These are phyloP conservation scores for Drosophila rufa DNA, from an alignment of 1,140 invertebrate species.

Conservation along the genomic window DNA sequence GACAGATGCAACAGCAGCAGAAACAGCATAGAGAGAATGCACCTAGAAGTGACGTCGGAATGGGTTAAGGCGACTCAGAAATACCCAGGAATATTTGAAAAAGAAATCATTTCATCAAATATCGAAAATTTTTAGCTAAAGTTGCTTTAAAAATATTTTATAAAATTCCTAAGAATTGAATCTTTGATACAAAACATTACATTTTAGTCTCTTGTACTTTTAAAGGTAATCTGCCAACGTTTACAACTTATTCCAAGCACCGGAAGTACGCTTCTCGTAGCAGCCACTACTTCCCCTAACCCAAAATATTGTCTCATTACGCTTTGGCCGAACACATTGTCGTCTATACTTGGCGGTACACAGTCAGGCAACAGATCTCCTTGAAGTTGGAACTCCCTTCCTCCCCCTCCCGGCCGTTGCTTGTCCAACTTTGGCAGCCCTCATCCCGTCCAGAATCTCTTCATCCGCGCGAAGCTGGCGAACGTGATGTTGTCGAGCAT, in stretches of 20 bases:
- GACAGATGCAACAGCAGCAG: slow-evolving; percentile 11
- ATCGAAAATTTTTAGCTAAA: too few species aligned
- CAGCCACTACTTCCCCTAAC: background rate
- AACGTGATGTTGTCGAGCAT: slow-evolving; percentile 76
- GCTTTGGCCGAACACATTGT: slow-evolving; percentile 65
- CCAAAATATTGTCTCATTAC: slow-evolving; percentile 73
- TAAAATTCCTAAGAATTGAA: too few species aligned
- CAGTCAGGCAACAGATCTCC: slow-evolving; percentile 19
- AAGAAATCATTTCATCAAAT: too few species aligned
- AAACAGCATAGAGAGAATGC: slow-evolving; percentile 1
- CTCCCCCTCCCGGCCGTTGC: background rate
- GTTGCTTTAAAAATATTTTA: too few species aligned
- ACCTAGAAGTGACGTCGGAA: background rate
- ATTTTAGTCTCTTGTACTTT: background rate
- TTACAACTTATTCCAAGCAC: slow-evolving; percentile 1
- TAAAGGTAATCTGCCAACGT: background rate
- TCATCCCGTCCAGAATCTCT: slow-evolving; percentile 35
- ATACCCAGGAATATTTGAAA: background rate
- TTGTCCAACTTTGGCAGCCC: slow-evolving; percentile 17
- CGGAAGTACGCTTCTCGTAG: background rate
- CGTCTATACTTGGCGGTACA: slow-evolving; percentile 15
- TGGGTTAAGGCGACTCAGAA: background rate
- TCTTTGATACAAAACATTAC: background rate
- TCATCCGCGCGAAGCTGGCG: slow-evolving; percentile 35
- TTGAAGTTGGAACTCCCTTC: slow-evolving; percentile 10